phyloP scores from a whole-genome alignment of 2,888 invertebrate genomes.

The Tholera decimalis region DNA sequence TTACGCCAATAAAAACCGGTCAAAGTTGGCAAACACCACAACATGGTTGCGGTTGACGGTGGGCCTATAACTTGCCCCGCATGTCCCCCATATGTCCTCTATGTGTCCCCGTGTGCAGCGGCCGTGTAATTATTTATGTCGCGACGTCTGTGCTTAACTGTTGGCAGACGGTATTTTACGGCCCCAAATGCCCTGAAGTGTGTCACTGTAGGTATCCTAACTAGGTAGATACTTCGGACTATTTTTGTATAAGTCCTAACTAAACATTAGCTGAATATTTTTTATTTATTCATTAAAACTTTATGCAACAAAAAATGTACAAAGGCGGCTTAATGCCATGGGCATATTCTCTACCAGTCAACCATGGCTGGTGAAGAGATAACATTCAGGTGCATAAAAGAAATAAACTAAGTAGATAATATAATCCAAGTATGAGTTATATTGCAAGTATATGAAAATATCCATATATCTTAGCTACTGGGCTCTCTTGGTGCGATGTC shows the following conservation, averaged over 20 bases:
- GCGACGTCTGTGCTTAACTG: constrained; percentile 60
- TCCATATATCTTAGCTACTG: no score
- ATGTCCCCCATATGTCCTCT: constrained; percentile 47
- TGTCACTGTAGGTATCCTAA: constrained; percentile 18
- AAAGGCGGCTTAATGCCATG: no score
- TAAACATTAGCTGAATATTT: not conserved
- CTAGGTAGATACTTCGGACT: not conserved
- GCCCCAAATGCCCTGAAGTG: constrained; percentile 31
- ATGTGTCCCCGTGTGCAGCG: constrained; percentile 69
- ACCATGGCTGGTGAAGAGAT: no score
- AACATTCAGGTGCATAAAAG: no score
- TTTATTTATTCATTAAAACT: no score
- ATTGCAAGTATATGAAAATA: no score
- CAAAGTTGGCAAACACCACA: constrained; percentile 53
- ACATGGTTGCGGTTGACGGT: constrained; percentile 54
- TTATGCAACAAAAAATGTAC: no score
- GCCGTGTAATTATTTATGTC: constrained; percentile 82
- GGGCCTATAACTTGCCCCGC: constrained; percentile 70
- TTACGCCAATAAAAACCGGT: constrained; percentile 40
- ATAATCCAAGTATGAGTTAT: no score
- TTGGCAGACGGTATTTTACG: constrained; percentile 54
- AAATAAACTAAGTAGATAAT: no score
- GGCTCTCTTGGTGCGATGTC: not conserved
- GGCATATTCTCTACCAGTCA: no score
- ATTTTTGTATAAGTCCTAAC: not conserved